phyloP scores from a whole-genome alignment of 23 tunicate genomes.

The Phallusia fumigata region DNA sequence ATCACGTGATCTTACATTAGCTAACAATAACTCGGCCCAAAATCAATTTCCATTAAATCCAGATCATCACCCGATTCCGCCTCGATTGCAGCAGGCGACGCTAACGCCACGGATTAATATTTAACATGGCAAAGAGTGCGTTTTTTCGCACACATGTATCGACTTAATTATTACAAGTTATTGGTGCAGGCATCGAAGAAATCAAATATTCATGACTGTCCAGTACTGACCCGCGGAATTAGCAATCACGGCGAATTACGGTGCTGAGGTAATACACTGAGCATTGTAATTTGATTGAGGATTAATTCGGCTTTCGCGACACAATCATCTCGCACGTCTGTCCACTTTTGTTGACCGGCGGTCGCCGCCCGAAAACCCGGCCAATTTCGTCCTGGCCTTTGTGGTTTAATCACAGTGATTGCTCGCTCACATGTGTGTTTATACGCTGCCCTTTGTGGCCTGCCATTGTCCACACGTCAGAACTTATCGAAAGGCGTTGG shows the following conservation, averaged over 20 bases:
- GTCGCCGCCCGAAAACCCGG: not conserved
- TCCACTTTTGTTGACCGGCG: not conserved
- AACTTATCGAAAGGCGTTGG: too few relatives aligned
- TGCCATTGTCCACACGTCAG: not conserved
- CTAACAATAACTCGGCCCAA: too few relatives aligned
- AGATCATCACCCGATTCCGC: too few relatives aligned
- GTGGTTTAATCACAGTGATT: not conserved
- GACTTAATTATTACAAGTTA: too few relatives aligned
- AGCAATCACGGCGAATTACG: conserved; percentile 3
- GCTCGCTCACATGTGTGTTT: not conserved
- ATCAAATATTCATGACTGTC: not conserved
- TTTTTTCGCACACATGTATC: too few relatives aligned
- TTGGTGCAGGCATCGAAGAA: not conserved
- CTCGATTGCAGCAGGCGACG: too few relatives aligned
- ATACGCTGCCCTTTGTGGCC: not conserved
- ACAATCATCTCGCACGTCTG: conserved; percentile 1
- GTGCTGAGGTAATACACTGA: not conserved
- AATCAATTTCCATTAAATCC: too few relatives aligned
- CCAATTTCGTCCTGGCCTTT: not conserved
- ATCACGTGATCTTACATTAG: too few relatives aligned
- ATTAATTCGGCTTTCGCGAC: conserved; percentile 2
- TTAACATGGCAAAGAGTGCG: too few relatives aligned
- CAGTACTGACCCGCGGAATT: not conserved
- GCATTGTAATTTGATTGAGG: not conserved
- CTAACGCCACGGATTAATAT: too few relatives aligned